Base-by-base conservation (phyloP, 2,888 invertebrate species). In the Morpho helenor region DNA sequence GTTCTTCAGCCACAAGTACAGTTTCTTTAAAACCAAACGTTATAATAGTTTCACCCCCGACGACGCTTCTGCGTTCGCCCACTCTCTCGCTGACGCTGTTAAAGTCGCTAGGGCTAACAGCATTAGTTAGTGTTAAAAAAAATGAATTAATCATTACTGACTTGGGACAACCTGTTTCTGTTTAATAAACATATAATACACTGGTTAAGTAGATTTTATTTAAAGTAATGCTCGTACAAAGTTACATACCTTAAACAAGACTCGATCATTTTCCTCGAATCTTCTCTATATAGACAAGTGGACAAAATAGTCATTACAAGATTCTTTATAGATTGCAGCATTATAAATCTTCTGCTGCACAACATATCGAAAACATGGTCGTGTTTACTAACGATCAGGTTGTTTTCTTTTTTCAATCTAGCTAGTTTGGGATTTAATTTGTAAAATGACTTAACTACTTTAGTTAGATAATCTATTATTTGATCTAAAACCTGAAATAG, bases 401-500 rank as follows among this genome's bases (percentile, higher is more conserved):
- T 77, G 53, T 84, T 83, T 54, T 90, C 90, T 59, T 84, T 85
- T 69, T 85, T 87, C 70, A 91, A 75, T 62, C 85, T 75, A 7
- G 80, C 86, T 56, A 93, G 73, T 65, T 91, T 91, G 2, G 90
- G 87, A 70, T 92, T 91, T 58, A 91, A 75, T 72, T 85, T 88
- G 67, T 87, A 91, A 71, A 91, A 93, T 39, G 88, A 87, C 65
- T 88, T 87, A 16, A 91, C 91, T 74, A 92, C 70, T 66, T 87
- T 89, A 50, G 90, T 82, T 74, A 92, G 80, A 66, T 91, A 91
- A 61, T 87, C 87, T 75, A 91, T 86, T 68, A 93, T 87, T 79
- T 91, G 88, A 79, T 93, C 92, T 75, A 93, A 76, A 74, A 92
- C 91, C 93, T 93, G 74, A 51, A 91, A 89, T 3, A 41, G 16